Conservation (phyloP, 2,113 vertebrate genomes). For the Paramisgurnus dabryanus region DNA sequence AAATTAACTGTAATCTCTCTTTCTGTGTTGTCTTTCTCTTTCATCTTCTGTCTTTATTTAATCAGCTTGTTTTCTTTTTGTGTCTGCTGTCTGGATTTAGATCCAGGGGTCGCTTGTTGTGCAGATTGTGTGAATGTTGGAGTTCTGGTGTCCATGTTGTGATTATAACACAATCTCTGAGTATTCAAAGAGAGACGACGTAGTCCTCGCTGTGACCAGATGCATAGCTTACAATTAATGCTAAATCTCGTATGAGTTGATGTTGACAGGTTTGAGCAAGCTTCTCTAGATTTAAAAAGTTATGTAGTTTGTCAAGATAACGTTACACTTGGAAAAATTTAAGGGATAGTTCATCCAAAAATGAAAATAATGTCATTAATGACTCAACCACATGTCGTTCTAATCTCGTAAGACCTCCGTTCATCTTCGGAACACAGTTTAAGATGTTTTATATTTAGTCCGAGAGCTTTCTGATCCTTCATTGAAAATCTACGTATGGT, state of each 20-base stretch:
- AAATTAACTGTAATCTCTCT: neutral
- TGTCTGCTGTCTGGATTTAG: neutral
- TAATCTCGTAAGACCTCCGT: too few species aligned
- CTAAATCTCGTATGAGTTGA: neutral
- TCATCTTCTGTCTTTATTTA: neutral
- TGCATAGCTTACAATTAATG: neutral
- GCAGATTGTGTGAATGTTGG: constrained; percentile 1
- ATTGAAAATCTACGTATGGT: too few species aligned
- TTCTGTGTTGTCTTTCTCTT: neutral
- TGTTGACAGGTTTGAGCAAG: too few species aligned
- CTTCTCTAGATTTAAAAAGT: too few species aligned
- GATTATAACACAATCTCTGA: constrained; percentile 6
- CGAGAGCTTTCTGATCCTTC: too few species aligned
- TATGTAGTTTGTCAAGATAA: too few species aligned
- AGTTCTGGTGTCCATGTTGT: neutral
- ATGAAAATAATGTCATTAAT: too few species aligned
- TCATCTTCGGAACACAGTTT: too few species aligned
- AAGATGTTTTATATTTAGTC: too few species aligned
- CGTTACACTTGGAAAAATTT: too few species aligned
- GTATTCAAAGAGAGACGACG: neutral
- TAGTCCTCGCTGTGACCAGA: constrained; percentile 9
- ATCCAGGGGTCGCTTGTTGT: neutral
- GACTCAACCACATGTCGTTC: too few species aligned
- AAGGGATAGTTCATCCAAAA: too few species aligned
- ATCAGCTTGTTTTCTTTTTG: neutral